Percentiles rank a stretch among this genome's conserved stretches.
Evolutionary conservation across 2,888 invertebrate species (phyloP).

Genomic region (Noctua fimbriata): DNA sequence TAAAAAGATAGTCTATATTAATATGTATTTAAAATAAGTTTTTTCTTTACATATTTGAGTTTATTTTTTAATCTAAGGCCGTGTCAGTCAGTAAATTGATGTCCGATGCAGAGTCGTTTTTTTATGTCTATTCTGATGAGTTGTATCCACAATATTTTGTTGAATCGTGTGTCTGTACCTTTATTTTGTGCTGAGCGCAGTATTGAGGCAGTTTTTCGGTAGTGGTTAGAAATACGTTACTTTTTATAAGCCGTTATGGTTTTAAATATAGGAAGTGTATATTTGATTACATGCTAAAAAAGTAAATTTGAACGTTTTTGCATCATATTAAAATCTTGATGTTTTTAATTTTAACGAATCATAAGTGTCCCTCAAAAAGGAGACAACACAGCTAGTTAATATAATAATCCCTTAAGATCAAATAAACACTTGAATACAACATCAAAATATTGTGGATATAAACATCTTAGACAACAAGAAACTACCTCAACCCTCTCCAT

Average conservation of each 20-base stretch:
- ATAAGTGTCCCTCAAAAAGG: neutral
- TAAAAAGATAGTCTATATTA: slow-evolving; percentile 25
- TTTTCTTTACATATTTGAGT: slow-evolving; percentile 33
- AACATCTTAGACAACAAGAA: slow-evolving; percentile 15
- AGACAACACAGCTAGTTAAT: neutral
- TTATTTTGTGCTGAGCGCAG: slow-evolving; percentile 41
- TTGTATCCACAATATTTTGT: slow-evolving; percentile 59
- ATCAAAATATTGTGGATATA: slow-evolving; percentile 54
- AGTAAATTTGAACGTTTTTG: neutral
- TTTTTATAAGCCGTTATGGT: neutral
- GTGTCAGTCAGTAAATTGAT: slow-evolving; percentile 61
- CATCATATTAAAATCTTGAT: neutral
- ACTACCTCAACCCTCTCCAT: slow-evolving; percentile 60
- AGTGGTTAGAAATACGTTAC: too few relatives aligned
- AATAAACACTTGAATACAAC: neutral
- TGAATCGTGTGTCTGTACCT: neutral
- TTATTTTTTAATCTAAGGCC: slow-evolving; percentile 68
- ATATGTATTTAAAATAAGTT: slow-evolving; percentile 54
- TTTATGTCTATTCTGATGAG: slow-evolving; percentile 19
- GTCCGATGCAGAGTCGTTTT: slow-evolving; percentile 85
- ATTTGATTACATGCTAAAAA: neutral
- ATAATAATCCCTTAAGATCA: neutral
- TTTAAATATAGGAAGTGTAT: neutral
- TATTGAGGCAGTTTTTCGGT: neutral
- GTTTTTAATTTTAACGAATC: neutral